phyloP scores from a whole-genome alignment of 2,113 vertebrate genomes.

The Tetrao urogallus region DNA sequence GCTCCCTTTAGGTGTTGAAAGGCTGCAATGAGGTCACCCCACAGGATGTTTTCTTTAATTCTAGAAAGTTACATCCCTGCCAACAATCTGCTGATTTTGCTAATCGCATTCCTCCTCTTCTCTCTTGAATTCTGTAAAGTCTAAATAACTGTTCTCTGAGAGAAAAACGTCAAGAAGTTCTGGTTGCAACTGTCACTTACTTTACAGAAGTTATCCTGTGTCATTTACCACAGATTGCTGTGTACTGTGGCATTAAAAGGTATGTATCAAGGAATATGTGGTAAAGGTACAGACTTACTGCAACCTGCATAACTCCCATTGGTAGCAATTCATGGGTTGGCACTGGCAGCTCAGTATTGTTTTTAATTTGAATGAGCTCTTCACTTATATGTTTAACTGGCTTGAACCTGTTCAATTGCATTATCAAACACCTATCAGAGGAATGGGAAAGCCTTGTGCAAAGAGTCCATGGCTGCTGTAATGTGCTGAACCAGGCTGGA shows the following conservation, averaged over 20 bases:
- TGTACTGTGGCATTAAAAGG: not conserved
- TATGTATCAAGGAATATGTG: not conserved
- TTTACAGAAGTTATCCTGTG: not conserved
- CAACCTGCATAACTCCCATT: not conserved
- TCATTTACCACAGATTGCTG: accelerated
- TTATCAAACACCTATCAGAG: not conserved
- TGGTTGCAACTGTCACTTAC: not conserved
- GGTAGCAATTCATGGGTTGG: not conserved
- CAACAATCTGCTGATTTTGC: not conserved
- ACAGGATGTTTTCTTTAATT: not conserved
- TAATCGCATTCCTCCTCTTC: not conserved
- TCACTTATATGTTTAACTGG: not conserved
- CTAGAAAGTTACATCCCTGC: not conserved
- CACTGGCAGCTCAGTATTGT: not conserved
- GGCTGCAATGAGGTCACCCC: too few species aligned
- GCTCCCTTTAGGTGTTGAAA: too few species aligned
- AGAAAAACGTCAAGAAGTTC: not conserved
- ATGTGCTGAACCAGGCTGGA: not conserved
- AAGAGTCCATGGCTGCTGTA: not conserved
- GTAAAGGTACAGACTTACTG: not conserved
- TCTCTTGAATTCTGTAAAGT: not conserved
- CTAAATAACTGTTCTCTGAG: not conserved
- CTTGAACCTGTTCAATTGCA: not conserved
- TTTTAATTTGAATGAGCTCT: not conserved
- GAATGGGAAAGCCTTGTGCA: not conserved